phyloP scores from a whole-genome alignment of 2,797 vertebrate genomes.

The Myotis vivesi region DNA sequence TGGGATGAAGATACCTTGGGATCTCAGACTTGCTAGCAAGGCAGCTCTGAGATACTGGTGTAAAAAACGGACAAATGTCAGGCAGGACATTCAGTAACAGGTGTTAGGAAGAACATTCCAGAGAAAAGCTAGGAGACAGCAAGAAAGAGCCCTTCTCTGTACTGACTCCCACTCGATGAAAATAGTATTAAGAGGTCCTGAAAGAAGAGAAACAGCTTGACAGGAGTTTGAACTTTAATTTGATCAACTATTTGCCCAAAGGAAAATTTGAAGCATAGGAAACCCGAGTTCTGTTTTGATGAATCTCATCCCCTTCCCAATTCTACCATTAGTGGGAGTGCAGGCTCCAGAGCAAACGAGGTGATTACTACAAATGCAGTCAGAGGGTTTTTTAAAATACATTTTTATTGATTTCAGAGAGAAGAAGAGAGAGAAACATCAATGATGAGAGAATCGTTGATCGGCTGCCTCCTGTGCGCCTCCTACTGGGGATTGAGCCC shows the following conservation, averaged over 20 bases:
- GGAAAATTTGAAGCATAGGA: neutral
- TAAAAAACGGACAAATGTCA: neutral
- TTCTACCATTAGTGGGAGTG: neutral
- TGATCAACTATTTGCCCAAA: neutral
- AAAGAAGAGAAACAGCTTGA: neutral
- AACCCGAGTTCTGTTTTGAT: neutral
- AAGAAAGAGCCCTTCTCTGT: neutral
- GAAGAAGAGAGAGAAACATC: too few species aligned
- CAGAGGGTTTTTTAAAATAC: too few species aligned
- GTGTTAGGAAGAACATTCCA: neutral
- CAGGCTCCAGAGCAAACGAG: neutral
- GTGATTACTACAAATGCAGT: neutral
- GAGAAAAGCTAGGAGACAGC: neutral
- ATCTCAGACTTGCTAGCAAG: neutral
- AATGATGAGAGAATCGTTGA: too few species aligned
- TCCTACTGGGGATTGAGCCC: too few species aligned
- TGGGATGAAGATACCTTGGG: neutral
- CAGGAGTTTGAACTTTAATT: slow-evolving; percentile 1
- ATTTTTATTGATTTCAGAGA: too few species aligned
- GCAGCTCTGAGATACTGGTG: neutral
- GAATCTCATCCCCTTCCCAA: neutral
- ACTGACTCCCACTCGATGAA: neutral
- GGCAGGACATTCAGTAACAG: neutral
- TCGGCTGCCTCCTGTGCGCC: too few species aligned
- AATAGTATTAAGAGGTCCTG: neutral